Base-by-base conservation (phyloP, 37 sponge, comb jelly and placozoan species). In the Theonella swinhoei region DNA sequence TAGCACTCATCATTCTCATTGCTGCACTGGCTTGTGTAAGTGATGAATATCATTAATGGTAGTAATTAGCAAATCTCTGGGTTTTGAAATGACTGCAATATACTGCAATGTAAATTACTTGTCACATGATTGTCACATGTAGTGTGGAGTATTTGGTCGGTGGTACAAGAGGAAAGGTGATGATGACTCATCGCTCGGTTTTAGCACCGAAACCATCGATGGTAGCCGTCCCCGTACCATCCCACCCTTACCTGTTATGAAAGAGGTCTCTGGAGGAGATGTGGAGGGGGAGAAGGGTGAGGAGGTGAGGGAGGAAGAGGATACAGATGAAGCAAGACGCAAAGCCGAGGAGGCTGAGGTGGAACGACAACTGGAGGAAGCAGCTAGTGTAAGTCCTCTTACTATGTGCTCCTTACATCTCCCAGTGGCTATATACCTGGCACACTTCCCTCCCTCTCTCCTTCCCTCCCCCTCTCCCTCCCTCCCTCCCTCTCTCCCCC, bases 101-200 rank as follows among this genome's bases (percentile, higher is more conserved):
- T n/a, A n/a, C n/a, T n/a, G n/a, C n/a, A n/a, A n/a, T n/a, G n/a
- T n/a, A n/a, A n/a, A n/a, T n/a, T n/a, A n/a, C n/a, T n/a, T n/a
- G n/a, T n/a, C n/a, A n/a, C 60, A 20, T 65, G 66, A 65, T 26
- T 8, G 66, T 65, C 66, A 36, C 39, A 32, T 37, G 70, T 61
- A 74, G 75, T 61, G 87, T 74, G 87, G 67, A n/a, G 24, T 83
- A 19, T 74, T 83, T 42, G 25, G 68, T 32, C 72, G 80, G 2
- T 85, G 86, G 78, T 61, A 78, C 70, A 84, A 84, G 60, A 17
- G 17, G 2, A 77, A 59, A 22, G 14, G 68, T 34, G 42, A 65
- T 4, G 83, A 74, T 2, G 64, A 14, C 9, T 33, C 30, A 19
- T 1, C 3, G 0, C 34, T 1, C 26, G 7, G 43, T 62, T 67